Evolutionary conservation across 1,140 invertebrate species (phyloP), one percentile per base, ranked within the genome.

Genomic region (Drosophila pandora): DNA sequence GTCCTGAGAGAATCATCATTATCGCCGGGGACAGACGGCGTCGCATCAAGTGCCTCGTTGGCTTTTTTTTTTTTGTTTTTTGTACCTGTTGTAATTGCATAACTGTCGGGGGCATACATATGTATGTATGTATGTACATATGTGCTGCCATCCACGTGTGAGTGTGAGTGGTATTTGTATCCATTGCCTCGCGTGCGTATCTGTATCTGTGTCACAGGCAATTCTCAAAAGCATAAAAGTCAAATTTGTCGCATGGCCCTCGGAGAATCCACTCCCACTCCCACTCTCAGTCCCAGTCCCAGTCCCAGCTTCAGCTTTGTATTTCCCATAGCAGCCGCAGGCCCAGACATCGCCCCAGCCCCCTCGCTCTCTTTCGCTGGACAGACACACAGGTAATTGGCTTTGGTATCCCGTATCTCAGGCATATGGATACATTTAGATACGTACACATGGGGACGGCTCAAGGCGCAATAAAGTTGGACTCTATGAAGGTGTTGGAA

Each of bases 151-250:
- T 34, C 10, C 54, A 30, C 55, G 13, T 17, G 5, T 41, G 39
- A 41, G 17, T 49, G 1, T 41, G 28, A 22, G 23, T 45, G 48
- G 47, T 57, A 60, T 52, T 54, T 49, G 49, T 61, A 56, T 45
- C 57, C 61, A 32, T 32, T 23, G 9, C n/a, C 45, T 34, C 63
- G 58, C 50, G 58, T 41, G 32, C 50, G 41, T 59, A 52, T 58
- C 61, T 60, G 70, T 85, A 81, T 80, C 77, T 87, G 82, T 87
- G 82, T 82, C 81, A 78, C 74, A 49, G 82, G 79, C 83, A 88
- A 87, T 87, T 87, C 83, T 82, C 83, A 76, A 83, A 88, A 88
- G 83, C 79, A 87, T 88, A 88, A 88, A 88, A 88, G 79, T 87
- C 79, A 87, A 82, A 88, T 87, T 87, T 82, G 79, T 88, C 79